Base-by-base conservation (phyloP, 2,797 vertebrate genomes). In the Psittacula echo region DNA sequence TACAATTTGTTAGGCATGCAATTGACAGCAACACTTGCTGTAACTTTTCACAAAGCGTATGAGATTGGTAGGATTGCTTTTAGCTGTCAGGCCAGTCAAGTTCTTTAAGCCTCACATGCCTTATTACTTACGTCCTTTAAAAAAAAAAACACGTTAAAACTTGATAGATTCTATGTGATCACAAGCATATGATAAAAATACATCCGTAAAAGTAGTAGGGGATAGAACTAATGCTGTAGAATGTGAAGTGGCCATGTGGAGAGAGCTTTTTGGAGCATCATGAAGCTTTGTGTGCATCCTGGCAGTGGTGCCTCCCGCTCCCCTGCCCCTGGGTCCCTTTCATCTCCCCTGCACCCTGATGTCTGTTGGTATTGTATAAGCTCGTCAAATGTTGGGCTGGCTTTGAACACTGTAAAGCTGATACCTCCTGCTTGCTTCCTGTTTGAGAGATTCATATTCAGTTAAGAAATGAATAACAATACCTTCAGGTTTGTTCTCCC, bases 321-420 rank as follows among this genome's bases (percentile, higher is more conserved):
- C 37, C 23, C 7, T 21, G 20, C 3, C 37, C 37, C 20, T 3
- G 0, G 9, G 27, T 64, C 34, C 39, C 27, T 72, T 89, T 91
- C 48, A 87, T 86, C 37, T 30, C 42, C 21, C 21, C 42, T 79
- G 51, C 3, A 6, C 19, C 50, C 51, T 66, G 48, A 65, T 32
- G 15, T 66, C 68, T 68, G 34, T 39, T 0, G 0, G 34, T 30
- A n/a, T 42, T 73, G 47, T 73, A 41, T 2, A 8, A 62, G 45
- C 27, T 81, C 2, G 1, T 92, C 37, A 48, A 37, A 50, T 14
- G 32, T 24, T 79, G 44, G 44, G 10, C 32, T 76, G 53, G 21
- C 71, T 84, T 92, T 85, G 56, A 66, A 60, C 27, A 10, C 7
- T 18, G 13, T 29, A 48, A 68, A 84, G 45, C 50, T 78, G 50